Base-by-base conservation (phyloP, 2,888 invertebrate genomes). In the Cenopis cana region DNA sequence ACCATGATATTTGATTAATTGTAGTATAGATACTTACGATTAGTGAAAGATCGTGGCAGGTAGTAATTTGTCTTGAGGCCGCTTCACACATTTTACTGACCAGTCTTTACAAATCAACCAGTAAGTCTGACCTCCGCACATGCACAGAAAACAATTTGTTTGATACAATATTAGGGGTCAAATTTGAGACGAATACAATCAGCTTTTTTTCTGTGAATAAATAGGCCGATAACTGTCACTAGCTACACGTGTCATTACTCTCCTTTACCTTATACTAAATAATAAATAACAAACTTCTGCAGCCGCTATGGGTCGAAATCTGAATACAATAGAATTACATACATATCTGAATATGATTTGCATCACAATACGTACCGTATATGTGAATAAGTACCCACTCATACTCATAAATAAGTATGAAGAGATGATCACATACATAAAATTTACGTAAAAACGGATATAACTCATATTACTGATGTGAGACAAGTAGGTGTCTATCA, bases 301-400 rank as follows among this genome's bases (percentile, higher is more conserved):
- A 18, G 14, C 46, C 38, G 49, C 61, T 73, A 59, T 74, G 69
- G 78, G 80, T 81, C 80, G 74, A 72, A 80, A 85, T 85, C 79
- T 81, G 74, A 84, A 85, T 84, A 85, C 83, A 86, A 85, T 84
- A 74, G 74, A 61, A 61, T 67, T 67, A 50, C 70, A 66, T 67
- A 50, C 70, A 66, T 60, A 60, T 71, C 66, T 62, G 64, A 73
- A 73, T 69, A 65, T 66, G 49, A 73, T 73, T 69, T 65, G 60
- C 73, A 69, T 73, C 61, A 67, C 50, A 73, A 73, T 65, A 73
- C 64, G 18, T 50, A 73, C 61, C 62, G 52, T 59, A 50, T 72
- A 57, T 68, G 62, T 68, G 57, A 62, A 62, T 68, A 62, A 64
- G 57, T 50, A 14, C 49, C 12, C 46, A 49, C 46, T n/a, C 24